Percentiles rank a stretch among this genome's conserved stretches.
Evolutionary conservation across 2,888 invertebrate genomes (phyloP).

Genomic region (Congeria kusceri): DNA sequence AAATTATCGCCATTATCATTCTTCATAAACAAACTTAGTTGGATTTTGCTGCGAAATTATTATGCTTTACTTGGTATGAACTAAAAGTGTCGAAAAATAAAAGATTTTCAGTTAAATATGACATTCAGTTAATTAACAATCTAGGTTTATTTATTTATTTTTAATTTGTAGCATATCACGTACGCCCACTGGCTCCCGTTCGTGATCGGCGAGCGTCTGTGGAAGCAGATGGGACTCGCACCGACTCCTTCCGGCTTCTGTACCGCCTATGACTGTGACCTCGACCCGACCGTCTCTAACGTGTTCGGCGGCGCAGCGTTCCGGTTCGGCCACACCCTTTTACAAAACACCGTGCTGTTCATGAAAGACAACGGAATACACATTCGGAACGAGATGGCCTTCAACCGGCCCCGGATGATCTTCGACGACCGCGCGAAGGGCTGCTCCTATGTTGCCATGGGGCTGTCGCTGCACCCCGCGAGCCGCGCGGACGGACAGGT

Average conservation of each 20-base stretch:
- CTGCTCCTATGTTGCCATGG: slow-evolving; percentile 53
- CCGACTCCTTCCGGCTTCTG: slow-evolving; percentile 91
- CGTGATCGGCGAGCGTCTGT: slow-evolving; percentile 39
- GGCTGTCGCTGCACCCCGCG: slow-evolving; percentile 56
- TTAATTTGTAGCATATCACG: slow-evolving; percentile 79
- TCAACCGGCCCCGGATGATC: slow-evolving; percentile 65
- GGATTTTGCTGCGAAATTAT: too few species aligned
- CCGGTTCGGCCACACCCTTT: slow-evolving; percentile 96
- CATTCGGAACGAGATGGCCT: slow-evolving; percentile 60
- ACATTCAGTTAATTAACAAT: too few species aligned
- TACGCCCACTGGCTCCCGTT: slow-evolving; percentile 89
- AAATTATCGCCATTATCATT: too few species aligned
- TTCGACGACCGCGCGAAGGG: slow-evolving; percentile 54
- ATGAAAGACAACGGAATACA: slow-evolving; percentile 54
- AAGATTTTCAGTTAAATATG: too few species aligned
- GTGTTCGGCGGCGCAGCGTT: slow-evolving; percentile 98
- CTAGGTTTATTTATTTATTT: too few species aligned
- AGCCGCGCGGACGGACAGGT: slow-evolving; percentile 58
- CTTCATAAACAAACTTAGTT: too few species aligned
- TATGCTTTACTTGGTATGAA: too few species aligned
- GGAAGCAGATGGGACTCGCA: slow-evolving; percentile 84
- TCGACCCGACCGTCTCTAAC: slow-evolving; percentile 92
- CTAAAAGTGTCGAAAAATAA: too few species aligned
- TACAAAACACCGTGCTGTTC: slow-evolving; percentile 88
- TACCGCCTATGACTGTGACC: slow-evolving; percentile 91